Evolutionary conservation across 1,140 invertebrate genomes (phyloP), one percentile per base, ranked within the genome.

Genomic region (Olivierus martensii): DNA sequence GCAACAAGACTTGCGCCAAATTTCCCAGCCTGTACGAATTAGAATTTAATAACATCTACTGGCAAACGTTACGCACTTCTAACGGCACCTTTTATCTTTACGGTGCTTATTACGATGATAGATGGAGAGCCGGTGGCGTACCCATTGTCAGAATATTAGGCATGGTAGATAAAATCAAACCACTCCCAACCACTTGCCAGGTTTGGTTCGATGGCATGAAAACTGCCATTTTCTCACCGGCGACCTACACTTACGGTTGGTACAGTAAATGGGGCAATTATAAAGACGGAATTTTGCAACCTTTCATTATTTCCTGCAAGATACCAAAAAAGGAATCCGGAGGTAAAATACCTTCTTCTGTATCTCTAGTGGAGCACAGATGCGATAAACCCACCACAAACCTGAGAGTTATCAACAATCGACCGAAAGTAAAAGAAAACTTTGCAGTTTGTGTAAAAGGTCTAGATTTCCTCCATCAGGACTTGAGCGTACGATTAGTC

Each of bases 391-490:
- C 86, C 3, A 87, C 79, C 5, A 93, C 87, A 62, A 90, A 90
- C 69, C 69, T 93, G n/a, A 71, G 82, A 3, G 84, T 94, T 1
- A 82, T 88, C 56, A 84, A 88, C 67, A 78, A 53, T 80, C 82
- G 3, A 61, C 68, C 36, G 0, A 69, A 63, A 48, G 73, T 74
- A 38, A 81, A 85, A 61, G 80, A 84, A 62, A 79, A 82, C 1
- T 92, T 95, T 66, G 90, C 88, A 1, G 89, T 95, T 1, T 96
- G 92, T 65, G 90, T 95, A 15, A 96, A 95, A 62, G 73, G 92
- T 76, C 68, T 96, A 12, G 89, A 94, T 66, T 94, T 94, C 60
- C 73, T 90, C 0, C 82, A 91, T 65, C 85, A 92, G 62, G 91
- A 95, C 67, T 67, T 93, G 0, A 90, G 86, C 0, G 84, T 91